Evolutionary conservation across 2,113 vertebrate species (phyloP).

Genomic region (Eulemur macaco): DNA sequence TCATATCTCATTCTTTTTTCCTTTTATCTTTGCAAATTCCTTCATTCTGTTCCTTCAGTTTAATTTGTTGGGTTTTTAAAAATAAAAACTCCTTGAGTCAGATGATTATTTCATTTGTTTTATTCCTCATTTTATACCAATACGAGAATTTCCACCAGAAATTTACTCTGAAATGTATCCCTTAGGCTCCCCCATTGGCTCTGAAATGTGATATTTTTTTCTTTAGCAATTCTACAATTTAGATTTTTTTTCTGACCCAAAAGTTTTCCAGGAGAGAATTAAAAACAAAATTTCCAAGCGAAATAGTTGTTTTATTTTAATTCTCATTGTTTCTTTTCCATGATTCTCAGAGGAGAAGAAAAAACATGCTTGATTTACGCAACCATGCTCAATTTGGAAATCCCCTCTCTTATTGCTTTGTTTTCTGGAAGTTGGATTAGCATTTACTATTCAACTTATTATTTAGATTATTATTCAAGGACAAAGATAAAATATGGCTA

Average conservation of each 20-base stretch:
- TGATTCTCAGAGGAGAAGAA: background rate
- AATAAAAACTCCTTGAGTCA: background rate
- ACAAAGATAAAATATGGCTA: background rate
- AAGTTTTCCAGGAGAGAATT: background rate
- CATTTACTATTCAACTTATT: background rate
- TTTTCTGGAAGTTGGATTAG: background rate
- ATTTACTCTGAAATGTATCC: background rate
- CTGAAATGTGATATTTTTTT: background rate
- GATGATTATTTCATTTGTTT: background rate
- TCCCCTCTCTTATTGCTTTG: background rate
- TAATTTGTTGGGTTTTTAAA: background rate
- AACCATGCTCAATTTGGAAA: slow-evolving; percentile 6
- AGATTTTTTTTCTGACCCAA: background rate
- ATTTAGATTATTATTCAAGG: background rate
- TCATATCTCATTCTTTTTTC: background rate
- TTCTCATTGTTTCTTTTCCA: background rate
- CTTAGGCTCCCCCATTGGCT: background rate
- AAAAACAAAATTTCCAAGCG: background rate
- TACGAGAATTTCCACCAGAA: background rate
- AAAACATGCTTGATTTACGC: background rate
- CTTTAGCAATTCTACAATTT: background rate
- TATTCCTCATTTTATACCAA: background rate
- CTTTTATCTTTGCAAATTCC: background rate
- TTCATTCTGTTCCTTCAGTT: background rate
- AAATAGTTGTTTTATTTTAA: background rate